These are phyloP conservation scores for Camelus bactrianus DNA, from an alignment of 2,113 vertebrate species.

Conservation along the genomic window DNA sequence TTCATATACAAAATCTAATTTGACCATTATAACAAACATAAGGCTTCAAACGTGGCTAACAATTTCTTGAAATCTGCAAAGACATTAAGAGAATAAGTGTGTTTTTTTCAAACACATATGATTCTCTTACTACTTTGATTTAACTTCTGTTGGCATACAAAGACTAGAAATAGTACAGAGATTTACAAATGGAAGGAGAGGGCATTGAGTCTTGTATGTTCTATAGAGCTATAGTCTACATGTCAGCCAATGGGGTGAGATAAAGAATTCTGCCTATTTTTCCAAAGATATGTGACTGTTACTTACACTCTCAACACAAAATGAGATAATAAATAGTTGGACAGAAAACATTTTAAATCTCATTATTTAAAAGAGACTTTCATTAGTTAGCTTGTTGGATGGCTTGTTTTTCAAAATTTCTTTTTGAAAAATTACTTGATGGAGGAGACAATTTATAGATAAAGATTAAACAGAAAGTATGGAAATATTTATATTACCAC, in stretches of 20 bases:
- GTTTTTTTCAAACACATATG: background rate
- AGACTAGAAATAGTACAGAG: background rate
- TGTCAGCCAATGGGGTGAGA: background rate
- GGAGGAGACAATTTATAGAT: background rate
- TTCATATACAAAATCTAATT: background rate
- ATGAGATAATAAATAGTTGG: background rate
- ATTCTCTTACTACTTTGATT: background rate
- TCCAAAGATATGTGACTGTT: background rate
- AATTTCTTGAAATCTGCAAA: conserved; percentile 26
- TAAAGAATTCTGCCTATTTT: background rate
- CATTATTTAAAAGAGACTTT: background rate
- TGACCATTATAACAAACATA: background rate
- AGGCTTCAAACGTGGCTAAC: background rate
- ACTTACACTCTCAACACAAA: background rate
- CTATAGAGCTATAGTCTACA: background rate
- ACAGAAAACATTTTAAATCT: background rate
- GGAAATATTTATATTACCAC: background rate
- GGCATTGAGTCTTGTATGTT: background rate
- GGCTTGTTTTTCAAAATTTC: background rate
- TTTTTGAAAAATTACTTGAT: background rate
- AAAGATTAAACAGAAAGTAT: background rate
- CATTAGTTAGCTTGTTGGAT: background rate
- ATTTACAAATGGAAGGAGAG: background rate
- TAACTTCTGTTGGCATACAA: background rate
- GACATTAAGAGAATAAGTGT: background rate